Base-by-base conservation (phyloP, 1,140 invertebrate genomes). In the Ditylenchus dipsaci region DNA sequence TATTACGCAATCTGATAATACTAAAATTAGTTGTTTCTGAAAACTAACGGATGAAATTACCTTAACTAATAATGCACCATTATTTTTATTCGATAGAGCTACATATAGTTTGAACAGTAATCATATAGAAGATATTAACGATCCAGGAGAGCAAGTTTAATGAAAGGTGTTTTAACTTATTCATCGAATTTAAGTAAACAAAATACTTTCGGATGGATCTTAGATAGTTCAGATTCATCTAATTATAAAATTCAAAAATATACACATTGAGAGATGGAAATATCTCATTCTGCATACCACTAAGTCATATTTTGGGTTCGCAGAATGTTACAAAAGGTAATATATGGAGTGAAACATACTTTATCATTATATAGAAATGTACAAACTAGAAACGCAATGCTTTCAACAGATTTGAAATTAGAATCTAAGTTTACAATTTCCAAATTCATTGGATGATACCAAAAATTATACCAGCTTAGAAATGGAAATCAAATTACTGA, bases 251-350 rank as follows among this genome's bases (percentile, higher is more conserved):
- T 73, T 59, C 47, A 66, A 30, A 73, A 74, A 30, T 72, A 72
- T 27, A 72, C 70, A 60, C 42, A 73, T 38, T 68, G 29, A 65
- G 70, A 74, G 62, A 66, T 65, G 71, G 71, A 19, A 43, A 0
- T 11, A 21, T 73, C 0, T 58, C 71, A 0, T 73, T 73, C 43
- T 67, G 62, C 45, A 67, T 73, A 29, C 71, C 70, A 61, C 29
- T 73, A 5, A 72, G 21, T 67, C 71, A 73, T 66, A 73, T 73
- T 8, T 73, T 73, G 71, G 71, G 0, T 73, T 73, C 67, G 63
- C 69, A 42, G 71, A 73, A 59, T 73, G 71, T 29, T 73, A 73
- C 23, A 73, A 65, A 53, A 64, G 47, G 60, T 73, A 26, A 56
- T 73, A 21, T 73, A 73, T 61, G 71, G 71, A 60, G 53, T 74